These are phyloP conservation scores for Syrista parreyssii DNA, from an alignment of 2,888 invertebrate genomes.

Conservation along the genomic window DNA sequence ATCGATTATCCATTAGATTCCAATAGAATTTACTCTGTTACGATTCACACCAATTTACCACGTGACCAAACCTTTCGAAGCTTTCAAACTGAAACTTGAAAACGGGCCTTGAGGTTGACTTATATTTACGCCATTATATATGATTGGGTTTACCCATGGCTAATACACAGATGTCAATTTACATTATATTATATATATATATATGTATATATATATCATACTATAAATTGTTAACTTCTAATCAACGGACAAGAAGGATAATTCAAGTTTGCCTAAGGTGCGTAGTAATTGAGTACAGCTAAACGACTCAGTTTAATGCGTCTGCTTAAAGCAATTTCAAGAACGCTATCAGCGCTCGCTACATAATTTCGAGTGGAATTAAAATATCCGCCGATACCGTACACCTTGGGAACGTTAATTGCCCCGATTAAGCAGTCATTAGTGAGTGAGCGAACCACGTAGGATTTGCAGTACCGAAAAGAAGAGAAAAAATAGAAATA, in stretches of 20 bases:
- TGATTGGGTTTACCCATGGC: background rate
- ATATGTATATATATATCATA: background rate
- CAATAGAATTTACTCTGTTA: no score
- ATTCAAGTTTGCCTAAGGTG: background rate
- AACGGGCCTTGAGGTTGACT: background rate
- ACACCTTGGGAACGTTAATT: constrained; percentile 16
- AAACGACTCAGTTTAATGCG: background rate
- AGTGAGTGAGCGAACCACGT: background rate
- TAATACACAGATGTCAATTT: background rate
- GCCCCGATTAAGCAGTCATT: constrained; percentile 28
- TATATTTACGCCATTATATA: background rate
- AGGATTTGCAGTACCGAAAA: background rate
- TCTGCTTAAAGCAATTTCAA: constrained; percentile 8
- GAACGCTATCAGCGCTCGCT: constrained; percentile 17
- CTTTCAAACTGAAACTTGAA: background rate
- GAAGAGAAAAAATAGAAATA: background rate
- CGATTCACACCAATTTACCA: background rate
- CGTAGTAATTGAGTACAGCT: background rate
- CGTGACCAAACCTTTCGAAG: background rate
- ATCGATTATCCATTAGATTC: no score
- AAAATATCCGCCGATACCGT: constrained; percentile 9
- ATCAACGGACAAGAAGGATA: background rate
- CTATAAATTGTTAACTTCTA: background rate
- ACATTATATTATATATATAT: no score
- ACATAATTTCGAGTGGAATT: constrained; percentile 6